Conservation (phyloP, 2,113 vertebrate species). For the Dipodomys ordii region DNA sequence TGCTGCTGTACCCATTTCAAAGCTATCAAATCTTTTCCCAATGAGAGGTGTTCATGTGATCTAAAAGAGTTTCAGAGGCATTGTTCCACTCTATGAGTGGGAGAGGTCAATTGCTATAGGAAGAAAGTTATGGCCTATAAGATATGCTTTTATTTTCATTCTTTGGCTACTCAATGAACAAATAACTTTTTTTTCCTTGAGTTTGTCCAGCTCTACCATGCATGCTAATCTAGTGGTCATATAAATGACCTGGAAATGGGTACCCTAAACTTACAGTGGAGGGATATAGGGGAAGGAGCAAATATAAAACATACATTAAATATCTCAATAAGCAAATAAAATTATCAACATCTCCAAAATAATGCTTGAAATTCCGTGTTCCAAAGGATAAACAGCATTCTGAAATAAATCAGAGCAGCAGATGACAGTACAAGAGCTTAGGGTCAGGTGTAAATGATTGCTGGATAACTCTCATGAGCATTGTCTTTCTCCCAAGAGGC, state of each 20-base stretch:
- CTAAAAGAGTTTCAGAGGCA: not conserved
- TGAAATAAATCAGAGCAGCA: not conserved
- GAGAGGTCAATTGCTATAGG: not conserved
- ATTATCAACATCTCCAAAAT: not conserved
- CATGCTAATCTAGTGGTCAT: no score
- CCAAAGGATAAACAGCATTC: not conserved
- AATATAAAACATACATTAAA: not conserved
- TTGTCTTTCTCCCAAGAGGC: not conserved
- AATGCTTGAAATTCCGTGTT: not conserved
- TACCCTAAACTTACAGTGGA: not conserved
- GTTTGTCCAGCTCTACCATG: not conserved
- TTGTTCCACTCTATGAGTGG: not conserved
- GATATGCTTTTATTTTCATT: not conserved
- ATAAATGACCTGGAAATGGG: no score
- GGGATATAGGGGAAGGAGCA: not conserved
- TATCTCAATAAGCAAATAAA: not conserved
- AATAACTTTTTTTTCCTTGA: not conserved
- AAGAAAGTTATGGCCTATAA: not conserved
- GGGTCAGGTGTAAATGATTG: not conserved
- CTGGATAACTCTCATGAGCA: not conserved
- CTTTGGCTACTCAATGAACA: not conserved
- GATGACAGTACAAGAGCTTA: not conserved
- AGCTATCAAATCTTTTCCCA: not conserved
- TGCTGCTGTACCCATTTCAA: not conserved
- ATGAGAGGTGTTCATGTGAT: not conserved